These are phyloP conservation scores for Epinephelus fuscoguttatus DNA, from an alignment of 2,113 vertebrate species.

Conservation along the genomic window DNA sequence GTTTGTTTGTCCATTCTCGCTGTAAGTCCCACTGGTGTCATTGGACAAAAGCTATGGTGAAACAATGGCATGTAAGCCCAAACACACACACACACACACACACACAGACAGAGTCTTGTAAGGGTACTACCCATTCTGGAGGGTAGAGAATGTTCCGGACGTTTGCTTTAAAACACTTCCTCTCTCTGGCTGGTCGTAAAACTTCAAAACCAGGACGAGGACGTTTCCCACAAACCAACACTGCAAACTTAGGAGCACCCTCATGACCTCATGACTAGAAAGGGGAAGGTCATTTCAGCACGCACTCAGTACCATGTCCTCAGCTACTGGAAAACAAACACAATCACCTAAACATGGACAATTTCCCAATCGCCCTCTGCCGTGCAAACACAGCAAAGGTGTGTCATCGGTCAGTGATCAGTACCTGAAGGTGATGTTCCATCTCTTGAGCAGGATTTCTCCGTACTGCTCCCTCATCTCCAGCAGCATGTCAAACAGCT, in stretches of 20 bases:
- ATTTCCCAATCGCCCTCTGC: too few species aligned
- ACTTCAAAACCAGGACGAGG: conserved; percentile 69
- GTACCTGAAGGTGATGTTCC: conserved; percentile 95
- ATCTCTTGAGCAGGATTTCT: conserved; percentile 96
- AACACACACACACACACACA: conserved; percentile 32
- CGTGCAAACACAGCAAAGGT: background rate
- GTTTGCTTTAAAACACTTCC: conserved; percentile 75
- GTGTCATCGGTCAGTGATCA: rapidly evolving
- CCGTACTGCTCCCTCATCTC: conserved; percentile 97
- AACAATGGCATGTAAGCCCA: conserved; percentile 75
- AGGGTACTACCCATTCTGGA: conserved; percentile 65
- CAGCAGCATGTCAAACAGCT: conserved; percentile 97
- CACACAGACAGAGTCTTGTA: conserved; percentile 25
- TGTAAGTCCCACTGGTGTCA: conserved; percentile 75
- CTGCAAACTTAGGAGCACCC: background rate
- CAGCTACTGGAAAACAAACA: conserved; percentile 5
- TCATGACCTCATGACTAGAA: conserved; percentile 31
- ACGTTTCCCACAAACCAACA: conserved; percentile 74
- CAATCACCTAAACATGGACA: too few species aligned
- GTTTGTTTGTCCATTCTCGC: conserved; percentile 73
- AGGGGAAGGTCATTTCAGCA: conserved; percentile 40
- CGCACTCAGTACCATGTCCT: background rate
- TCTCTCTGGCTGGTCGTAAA: conserved; percentile 76
- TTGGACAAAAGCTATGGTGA: conserved; percentile 67
- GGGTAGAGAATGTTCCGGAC: conserved; percentile 71